Evolutionary conservation across 2,797 vertebrate species (phyloP).

Genomic region (Melanotaenia parkinsoni): DNA sequence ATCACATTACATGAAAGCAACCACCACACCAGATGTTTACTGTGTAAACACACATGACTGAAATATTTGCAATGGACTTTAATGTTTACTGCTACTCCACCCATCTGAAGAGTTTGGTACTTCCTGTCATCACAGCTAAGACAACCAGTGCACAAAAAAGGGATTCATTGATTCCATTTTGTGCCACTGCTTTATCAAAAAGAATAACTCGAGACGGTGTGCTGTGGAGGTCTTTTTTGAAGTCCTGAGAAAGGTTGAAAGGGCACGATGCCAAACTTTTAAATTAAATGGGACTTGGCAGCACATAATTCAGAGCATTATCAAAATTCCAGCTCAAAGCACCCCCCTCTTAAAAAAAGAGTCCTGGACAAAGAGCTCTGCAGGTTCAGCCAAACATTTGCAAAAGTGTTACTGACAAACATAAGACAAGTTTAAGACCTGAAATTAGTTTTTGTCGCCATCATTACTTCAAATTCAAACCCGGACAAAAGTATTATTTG

Average conservation of each 20-base stretch:
- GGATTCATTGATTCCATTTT: not conserved
- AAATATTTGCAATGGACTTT: not conserved
- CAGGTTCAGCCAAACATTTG: too few relatives aligned
- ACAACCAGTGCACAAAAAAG: not conserved
- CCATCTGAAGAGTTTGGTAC: not conserved
- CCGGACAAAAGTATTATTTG: too few relatives aligned
- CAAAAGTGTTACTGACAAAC: too few relatives aligned
- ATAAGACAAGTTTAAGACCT: too few relatives aligned
- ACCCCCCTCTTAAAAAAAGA: not conserved
- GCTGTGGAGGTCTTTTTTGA: conserved; percentile 4
- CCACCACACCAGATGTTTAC: not conserved
- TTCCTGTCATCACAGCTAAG: not conserved
- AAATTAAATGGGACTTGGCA: conserved; percentile 23
- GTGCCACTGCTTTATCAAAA: not conserved
- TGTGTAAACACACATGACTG: not conserved
- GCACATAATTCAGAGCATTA: conserved; percentile 46
- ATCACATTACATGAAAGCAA: not conserved
- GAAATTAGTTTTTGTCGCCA: too few relatives aligned
- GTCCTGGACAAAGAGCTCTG: not conserved
- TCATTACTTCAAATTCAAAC: too few relatives aligned
- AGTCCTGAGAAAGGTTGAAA: not conserved
- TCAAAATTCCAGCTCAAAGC: conserved; percentile 29
- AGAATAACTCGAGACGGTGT: not conserved
- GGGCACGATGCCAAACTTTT: conserved; percentile 28
- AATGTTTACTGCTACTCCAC: not conserved